These are phyloP conservation scores for Calephelis virginiensis DNA, from an alignment of 1,140 invertebrate genomes.

Conservation along the genomic window DNA sequence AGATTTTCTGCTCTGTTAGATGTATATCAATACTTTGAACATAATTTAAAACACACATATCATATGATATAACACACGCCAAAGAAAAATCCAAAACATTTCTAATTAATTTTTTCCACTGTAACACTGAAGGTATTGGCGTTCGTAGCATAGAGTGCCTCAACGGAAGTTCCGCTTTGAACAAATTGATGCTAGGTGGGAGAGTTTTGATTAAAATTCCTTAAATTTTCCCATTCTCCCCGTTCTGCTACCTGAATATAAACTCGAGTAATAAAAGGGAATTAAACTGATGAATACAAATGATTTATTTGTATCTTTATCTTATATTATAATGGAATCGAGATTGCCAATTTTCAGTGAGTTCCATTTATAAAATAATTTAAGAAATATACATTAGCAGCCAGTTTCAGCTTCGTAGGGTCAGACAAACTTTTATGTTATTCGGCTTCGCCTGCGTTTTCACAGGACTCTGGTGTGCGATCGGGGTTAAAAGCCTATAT, in stretches of 20 bases:
- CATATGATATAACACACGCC: no score
- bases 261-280: slow-evolving; percentile 13
- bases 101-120: not conserved
- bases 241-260: slow-evolving; percentile 20
- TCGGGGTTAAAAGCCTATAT: no score
- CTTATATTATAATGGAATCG: slow-evolving; percentile 4
- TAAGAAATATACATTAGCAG: no score
- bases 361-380: no score
- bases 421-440: no score
- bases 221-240: slow-evolving; percentile 19
- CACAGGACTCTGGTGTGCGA: no score
- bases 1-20: no score
- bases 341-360: not conserved
- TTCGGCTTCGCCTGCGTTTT: no score
- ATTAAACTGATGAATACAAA: slow-evolving; percentile 15
- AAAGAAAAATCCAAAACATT: not conserved
- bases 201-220: slow-evolving; percentile 22
- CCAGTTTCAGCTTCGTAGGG: no score
- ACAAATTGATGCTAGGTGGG: slow-evolving; percentile 20
- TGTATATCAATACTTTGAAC: no score
- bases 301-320: slow-evolving; percentile 16
- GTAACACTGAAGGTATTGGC: slow-evolving; percentile 4
- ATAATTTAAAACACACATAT: no score
- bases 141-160: not conserved
- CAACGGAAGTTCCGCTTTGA: slow-evolving; percentile 10